Conservation (phyloP, 2,797 vertebrate species). For the Dendrocincla fuliginosa region DNA sequence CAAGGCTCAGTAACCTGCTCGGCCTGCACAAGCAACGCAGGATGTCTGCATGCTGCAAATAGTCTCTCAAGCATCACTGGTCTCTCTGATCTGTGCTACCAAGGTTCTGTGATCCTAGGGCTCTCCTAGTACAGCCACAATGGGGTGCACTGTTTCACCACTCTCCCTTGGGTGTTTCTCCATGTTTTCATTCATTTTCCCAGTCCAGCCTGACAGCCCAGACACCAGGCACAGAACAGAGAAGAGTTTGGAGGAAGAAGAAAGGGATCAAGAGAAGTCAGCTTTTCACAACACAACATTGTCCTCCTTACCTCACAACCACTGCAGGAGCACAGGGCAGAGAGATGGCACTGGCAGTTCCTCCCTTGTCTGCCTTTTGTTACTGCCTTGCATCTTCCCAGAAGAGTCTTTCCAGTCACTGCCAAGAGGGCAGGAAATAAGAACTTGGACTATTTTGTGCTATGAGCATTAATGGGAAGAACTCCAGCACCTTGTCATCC, state of each 20-base stretch:
- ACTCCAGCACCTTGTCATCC: neutral
- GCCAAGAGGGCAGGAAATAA: neutral
- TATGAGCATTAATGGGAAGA: neutral
- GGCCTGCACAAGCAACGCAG: neutral
- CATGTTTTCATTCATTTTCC: neutral
- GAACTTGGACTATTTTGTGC: neutral
- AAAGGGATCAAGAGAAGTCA: neutral
- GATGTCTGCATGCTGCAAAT: neutral
- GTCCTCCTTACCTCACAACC: neutral
- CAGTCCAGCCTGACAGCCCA: neutral
- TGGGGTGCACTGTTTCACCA: neutral
- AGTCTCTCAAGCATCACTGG: neutral
- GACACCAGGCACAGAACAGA: neutral
- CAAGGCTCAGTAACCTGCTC: neutral
- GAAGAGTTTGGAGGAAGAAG: neutral
- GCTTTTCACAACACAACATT: neutral
- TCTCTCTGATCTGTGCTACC: neutral
- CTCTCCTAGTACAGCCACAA: neutral
- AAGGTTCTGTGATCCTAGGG: neutral
- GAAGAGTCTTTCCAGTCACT: neutral
- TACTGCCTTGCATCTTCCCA: neutral
- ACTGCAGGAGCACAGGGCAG: neutral
- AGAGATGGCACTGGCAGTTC: neutral
- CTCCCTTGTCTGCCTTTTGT: neutral
- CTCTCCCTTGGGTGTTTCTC: neutral